Evolutionary conservation across 2,113 vertebrate species (phyloP).

Genomic region (Lepisosteus oculatus): DNA sequence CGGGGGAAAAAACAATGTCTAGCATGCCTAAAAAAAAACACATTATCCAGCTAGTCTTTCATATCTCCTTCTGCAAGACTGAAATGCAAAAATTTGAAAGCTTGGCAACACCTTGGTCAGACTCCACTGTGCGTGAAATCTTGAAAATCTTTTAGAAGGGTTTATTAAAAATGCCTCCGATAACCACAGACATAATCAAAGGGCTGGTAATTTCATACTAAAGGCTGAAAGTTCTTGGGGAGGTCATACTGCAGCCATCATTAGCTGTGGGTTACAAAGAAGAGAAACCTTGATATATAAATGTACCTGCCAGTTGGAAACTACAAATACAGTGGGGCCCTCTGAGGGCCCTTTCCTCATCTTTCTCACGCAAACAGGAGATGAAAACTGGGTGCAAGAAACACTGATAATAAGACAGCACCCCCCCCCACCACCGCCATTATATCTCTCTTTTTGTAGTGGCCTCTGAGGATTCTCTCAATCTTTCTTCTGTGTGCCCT

Average conservation of each 20-base stretch:
- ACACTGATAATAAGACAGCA: slow-evolving; percentile 2
- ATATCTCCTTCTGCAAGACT: neutral
- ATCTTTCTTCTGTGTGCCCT: slow-evolving; percentile 9
- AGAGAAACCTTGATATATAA: neutral
- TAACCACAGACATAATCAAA: too few species aligned
- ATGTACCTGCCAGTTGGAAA: slow-evolving; percentile 1
- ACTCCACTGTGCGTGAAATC: too few species aligned
- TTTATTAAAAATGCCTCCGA: too few species aligned
- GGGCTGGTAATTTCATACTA: too few species aligned
- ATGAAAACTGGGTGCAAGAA: slow-evolving; percentile 17
- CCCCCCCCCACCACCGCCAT: slow-evolving; percentile 4
- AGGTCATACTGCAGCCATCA: too few species aligned
- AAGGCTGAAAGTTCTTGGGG: too few species aligned
- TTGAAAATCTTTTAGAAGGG: too few species aligned
- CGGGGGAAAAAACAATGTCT: too few species aligned
- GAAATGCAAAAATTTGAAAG: neutral
- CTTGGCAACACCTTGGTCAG: too few species aligned
- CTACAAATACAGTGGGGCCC: neutral
- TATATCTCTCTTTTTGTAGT: slow-evolving; percentile 39
- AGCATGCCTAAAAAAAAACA: too few species aligned
- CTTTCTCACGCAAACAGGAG: neutral
- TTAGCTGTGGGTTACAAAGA: too few species aligned
- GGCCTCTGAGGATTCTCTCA: slow-evolving; percentile 35
- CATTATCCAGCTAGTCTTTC: too few species aligned
- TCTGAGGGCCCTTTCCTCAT: neutral